Evolutionary conservation across 2,113 vertebrate species (phyloP), one percentile per base, ranked within the genome.

Genomic region (Danionella cerebrum): DNA sequence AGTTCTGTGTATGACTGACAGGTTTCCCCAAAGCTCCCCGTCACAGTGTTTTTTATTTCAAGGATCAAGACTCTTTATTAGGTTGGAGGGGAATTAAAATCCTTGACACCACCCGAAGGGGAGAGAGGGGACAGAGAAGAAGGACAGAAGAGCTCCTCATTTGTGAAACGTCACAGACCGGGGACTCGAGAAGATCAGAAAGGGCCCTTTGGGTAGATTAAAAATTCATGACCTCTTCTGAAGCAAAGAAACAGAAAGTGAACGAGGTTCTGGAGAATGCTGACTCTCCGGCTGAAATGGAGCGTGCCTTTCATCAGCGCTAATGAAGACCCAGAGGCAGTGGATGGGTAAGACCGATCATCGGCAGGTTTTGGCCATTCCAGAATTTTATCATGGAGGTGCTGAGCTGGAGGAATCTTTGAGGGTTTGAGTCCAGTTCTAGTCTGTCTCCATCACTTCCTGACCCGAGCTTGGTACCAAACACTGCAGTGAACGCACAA

Each of bases 111-210:
- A 33, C 29, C 57, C 9, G 0, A 21, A 33, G 47, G 29, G 41
- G 53, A 48, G 14, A 9, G 22, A 54, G 2, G 3, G 62, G 50
- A 54, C 35, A 64, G 29, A 41, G n/a, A 54, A 31, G 55, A 68
- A 53, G 50, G 52, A 38, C 24, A 41, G 6, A 9, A 24, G 29
- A 36, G 19, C 5, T 33, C 16, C 36, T 58, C 18, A 58, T 72
- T 84, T 84, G 80, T 75, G 67, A 72, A 70, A 60, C 57, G 3
- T 57, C 29, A 9, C 75, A 79, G 80, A 79, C 76, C 70, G 70
- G 54, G 76, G 75, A 86, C 78, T 74, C 74, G 81, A 16, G 33
- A 80, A 79, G 75, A 80, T 82, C 79, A 83, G 75, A 70, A 84
- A 76, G 65, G 67, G 76, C 77, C 77, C 70, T 77, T 69, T 66